phyloP scores from a whole-genome alignment of 2,888 invertebrate species.

The Ectemnius cavifrons region DNA sequence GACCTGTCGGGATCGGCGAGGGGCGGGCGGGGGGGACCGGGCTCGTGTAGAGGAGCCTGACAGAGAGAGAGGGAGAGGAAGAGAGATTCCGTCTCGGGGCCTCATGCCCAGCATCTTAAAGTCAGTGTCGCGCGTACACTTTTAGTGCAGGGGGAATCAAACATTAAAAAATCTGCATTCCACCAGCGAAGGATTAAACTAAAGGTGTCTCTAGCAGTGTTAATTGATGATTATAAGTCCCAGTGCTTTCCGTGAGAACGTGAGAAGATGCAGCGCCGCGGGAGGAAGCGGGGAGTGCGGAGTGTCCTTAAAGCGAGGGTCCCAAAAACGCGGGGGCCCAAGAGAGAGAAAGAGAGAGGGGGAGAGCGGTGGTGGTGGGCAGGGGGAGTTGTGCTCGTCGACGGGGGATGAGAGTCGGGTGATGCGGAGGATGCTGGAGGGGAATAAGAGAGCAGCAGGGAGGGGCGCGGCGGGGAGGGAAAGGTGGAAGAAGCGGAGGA shows the following conservation, averaged over 20 bases:
- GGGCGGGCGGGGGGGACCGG: slow-evolving; percentile 30
- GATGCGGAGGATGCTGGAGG: slow-evolving; percentile 24
- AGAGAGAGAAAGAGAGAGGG: slow-evolving; percentile 25
- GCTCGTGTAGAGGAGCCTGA: not conserved
- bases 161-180: not conserved
- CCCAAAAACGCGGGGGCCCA: slow-evolving; percentile 31
- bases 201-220: not conserved
- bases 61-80: not conserved
- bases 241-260: too few relatives aligned
- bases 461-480: slow-evolving; percentile 33
- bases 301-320: slow-evolving; percentile 1
- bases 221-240: not conserved
- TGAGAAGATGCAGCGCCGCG: not conserved
- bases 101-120: not conserved
- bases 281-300: slow-evolving; percentile 1
- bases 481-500: slow-evolving; percentile 48
- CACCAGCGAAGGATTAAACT: too few relatives aligned
- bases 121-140: too few relatives aligned
- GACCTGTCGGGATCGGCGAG: slow-evolving; percentile 37
- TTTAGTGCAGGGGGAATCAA: not conserved
- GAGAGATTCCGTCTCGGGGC: slow-evolving; percentile 22
- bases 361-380: slow-evolving; percentile 11
- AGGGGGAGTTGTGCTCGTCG: slow-evolving; percentile 12
- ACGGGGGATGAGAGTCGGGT: slow-evolving; percentile 23
- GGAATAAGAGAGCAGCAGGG: slow-evolving; percentile 23